A percentile compares a stretch with the other conserved stretches of the same genome.
Conservation (phyloP, 2,888 invertebrate species). For the Phlogophora meticulosa region DNA sequence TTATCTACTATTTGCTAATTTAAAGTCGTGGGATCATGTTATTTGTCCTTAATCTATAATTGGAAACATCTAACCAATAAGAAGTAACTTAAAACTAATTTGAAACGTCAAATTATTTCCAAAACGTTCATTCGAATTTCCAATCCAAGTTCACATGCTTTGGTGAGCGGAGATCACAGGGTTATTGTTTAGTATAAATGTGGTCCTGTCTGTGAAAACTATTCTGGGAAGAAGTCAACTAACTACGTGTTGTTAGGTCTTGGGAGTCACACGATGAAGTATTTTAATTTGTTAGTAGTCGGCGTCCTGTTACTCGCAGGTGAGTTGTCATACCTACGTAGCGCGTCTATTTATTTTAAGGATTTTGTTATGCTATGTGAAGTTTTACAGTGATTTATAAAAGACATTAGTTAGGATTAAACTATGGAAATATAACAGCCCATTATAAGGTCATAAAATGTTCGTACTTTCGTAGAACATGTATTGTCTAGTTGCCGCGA, state of each 20-base stretch:
- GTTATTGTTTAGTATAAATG: constrained; percentile 39
- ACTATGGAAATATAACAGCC: not conserved
- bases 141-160: constrained; percentile 10
- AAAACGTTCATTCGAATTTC: constrained; percentile 11
- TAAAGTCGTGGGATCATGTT: constrained; percentile 74
- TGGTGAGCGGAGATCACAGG: constrained; percentile 18
- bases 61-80: constrained; percentile 30
- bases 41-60: constrained; percentile 68
- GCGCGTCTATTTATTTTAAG: constrained; percentile 33
- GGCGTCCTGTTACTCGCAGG: constrained; percentile 85
- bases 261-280: constrained; percentile 79
- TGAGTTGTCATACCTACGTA: constrained; percentile 75
- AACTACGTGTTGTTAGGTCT: constrained; percentile 21
- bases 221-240: constrained; percentile 21
- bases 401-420: constrained; percentile 11
- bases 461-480: constrained; percentile 43
- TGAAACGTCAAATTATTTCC: constrained; percentile 42
- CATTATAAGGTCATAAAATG: not conserved
- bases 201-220: constrained; percentile 27
- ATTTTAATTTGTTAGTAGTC: constrained; percentile 79
- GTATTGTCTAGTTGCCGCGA: not conserved
- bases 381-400: constrained; percentile 27
- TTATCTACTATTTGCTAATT: constrained; percentile 77
- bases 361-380: constrained; percentile 10
- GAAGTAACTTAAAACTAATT: constrained; percentile 11